Conservation (phyloP, 1,140 invertebrate genomes). For the Adoxophyes honmai region DNA sequence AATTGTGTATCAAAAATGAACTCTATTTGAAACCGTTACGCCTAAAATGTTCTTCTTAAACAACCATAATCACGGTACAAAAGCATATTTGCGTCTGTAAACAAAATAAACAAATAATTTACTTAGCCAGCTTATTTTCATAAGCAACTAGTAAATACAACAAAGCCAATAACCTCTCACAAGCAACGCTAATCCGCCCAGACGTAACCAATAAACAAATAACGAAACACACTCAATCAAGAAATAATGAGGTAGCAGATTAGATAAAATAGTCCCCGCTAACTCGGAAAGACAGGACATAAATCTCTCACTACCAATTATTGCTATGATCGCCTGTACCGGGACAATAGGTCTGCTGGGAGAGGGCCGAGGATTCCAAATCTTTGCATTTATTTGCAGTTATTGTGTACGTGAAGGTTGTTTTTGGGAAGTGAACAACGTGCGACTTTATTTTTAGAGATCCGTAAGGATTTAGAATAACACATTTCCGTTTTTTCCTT, state of each 20-base stretch:
- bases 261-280: constrained; percentile 45
- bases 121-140: no score
- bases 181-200: neutral
- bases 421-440: no score
- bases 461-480: no score
- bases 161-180: neutral
- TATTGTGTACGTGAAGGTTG: neutral
- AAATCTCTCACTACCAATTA: constrained; percentile 53
- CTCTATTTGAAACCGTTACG: no score
- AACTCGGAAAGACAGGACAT: constrained; percentile 36
- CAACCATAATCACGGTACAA: no score
- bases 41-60: no score
- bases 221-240: constrained; percentile 45
- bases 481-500: no score
- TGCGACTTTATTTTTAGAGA: no score
- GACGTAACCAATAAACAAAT: constrained; percentile 28
- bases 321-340: constrained; percentile 36
- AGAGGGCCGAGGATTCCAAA: constrained; percentile 30
- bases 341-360: constrained; percentile 45
- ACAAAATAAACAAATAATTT: no score
- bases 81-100: no score
- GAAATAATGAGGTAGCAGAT: constrained; percentile 50
- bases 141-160: neutral
- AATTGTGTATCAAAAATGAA: no score
- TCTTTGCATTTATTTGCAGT: neutral